phyloP scores from a whole-genome alignment of 2,797 vertebrate species.

The Cephalopachus bancanus region DNA sequence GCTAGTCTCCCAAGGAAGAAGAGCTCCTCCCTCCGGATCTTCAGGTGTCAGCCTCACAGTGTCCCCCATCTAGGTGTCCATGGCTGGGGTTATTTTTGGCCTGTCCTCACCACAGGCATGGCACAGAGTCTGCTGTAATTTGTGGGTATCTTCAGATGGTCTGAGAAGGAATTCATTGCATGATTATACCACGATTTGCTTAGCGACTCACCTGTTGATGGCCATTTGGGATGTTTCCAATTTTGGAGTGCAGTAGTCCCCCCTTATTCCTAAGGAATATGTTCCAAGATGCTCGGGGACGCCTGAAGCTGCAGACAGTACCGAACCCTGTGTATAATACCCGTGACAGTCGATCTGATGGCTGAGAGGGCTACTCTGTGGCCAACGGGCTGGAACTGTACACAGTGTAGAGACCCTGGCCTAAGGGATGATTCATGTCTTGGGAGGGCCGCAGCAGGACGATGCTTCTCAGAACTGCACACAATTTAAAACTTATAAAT shows the following conservation, averaged over 20 bases:
- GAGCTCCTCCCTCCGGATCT: background rate
- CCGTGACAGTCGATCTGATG: background rate
- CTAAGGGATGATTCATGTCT: background rate
- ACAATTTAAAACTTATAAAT: background rate
- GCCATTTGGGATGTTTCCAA: background rate
- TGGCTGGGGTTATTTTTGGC: too few relatives aligned
- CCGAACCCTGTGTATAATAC: background rate
- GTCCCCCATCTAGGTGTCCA: fast-evolving
- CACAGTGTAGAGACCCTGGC: background rate
- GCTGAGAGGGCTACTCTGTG: background rate
- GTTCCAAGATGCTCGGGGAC: background rate
- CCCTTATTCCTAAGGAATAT: background rate
- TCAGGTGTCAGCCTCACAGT: background rate
- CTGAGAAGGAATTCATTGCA: background rate
- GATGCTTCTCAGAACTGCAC: background rate
- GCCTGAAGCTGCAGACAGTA: background rate
- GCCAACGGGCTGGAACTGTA: background rate
- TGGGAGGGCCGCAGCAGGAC: background rate
- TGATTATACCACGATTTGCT: background rate
- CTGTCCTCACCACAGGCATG: fast-evolving
- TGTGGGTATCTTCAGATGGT: background rate
- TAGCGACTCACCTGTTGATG: background rate
- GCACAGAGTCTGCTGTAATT: background rate
- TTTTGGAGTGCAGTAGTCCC: background rate
- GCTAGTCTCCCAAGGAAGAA: background rate